Evolutionary conservation across 2,797 vertebrate genomes (phyloP).

Genomic region (Protosalanx chinensis): DNA sequence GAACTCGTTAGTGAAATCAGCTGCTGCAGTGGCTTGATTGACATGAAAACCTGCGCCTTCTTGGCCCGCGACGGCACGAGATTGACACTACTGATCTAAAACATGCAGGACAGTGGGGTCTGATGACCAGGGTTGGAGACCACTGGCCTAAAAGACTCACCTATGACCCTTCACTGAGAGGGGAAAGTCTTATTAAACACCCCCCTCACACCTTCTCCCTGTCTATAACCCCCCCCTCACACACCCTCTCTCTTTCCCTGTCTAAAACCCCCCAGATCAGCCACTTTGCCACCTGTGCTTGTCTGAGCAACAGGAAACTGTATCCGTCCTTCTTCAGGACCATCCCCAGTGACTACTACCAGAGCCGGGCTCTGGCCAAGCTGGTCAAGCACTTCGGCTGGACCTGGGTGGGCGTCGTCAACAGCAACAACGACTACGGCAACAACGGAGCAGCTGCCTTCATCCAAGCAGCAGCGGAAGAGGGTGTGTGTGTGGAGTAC

Average conservation of each 20-base stretch:
- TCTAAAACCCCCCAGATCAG: slow-evolving; percentile 58
- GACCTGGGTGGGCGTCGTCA: slow-evolving; percentile 73
- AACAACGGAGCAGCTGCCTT: slow-evolving; percentile 51
- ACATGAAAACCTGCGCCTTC: no score
- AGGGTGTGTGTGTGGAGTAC: slow-evolving; percentile 59
- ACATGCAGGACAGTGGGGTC: no score
- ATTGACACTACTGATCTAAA: no score
- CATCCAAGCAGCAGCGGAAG: slow-evolving; percentile 33
- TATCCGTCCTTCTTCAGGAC: slow-evolving; percentile 75
- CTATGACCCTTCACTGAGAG: no score
- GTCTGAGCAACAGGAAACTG: slow-evolving; percentile 69
- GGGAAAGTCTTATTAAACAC: background rate
- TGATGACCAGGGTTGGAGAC: no score
- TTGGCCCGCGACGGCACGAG: no score
- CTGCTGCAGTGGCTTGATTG: no score
- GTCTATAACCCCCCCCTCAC: background rate
- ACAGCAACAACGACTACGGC: slow-evolving; percentile 65
- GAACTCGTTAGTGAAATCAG: no score
- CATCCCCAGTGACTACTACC: slow-evolving; percentile 72
- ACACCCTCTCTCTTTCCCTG: background rate
- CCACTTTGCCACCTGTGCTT: slow-evolving; percentile 72
- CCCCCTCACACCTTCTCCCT: background rate
- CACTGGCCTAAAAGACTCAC: no score
- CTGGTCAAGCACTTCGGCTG: slow-evolving; percentile 73
- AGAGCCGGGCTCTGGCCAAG: slow-evolving; percentile 70